phyloP scores from a whole-genome alignment of 2,113 vertebrate species.

The Dipodomys stephensi region DNA sequence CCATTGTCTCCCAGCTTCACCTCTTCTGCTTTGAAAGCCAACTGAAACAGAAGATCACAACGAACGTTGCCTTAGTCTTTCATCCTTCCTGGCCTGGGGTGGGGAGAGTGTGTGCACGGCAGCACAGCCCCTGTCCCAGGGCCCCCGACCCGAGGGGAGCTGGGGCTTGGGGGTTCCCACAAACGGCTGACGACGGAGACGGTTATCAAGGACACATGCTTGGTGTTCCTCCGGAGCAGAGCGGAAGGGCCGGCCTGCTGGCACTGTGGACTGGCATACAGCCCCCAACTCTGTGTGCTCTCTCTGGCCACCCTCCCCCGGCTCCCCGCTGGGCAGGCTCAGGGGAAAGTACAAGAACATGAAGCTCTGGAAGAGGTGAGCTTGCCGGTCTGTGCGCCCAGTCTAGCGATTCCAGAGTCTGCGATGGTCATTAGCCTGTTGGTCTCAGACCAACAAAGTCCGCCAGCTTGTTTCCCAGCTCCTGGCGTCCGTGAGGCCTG shows the following conservation, averaged over 20 bases:
- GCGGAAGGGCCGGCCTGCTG: no score
- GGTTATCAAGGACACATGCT: no score
- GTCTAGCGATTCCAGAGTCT: background rate
- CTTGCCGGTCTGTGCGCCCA: background rate
- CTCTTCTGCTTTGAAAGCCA: background rate
- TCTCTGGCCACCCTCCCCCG: no score
- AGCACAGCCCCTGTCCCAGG: no score
- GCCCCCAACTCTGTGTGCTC: no score
- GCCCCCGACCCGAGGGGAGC: no score
- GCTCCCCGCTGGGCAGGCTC: accelerated
- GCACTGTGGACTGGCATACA: no score
- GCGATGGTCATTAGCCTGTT: constrained; percentile 37
- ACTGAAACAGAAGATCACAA: background rate
- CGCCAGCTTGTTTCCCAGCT: background rate
- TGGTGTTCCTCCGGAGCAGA: no score
- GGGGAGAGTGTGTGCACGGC: no score
- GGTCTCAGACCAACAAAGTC: background rate
- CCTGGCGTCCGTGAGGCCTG: background rate
- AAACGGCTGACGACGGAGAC: no score
- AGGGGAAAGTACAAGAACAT: background rate
- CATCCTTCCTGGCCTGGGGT: accelerated
- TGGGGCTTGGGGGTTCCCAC: no score
- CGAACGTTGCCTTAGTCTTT: accelerated
- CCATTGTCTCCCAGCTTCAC: no score
- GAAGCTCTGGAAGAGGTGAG: constrained; percentile 42